Evolutionary conservation across 2,888 invertebrate species (phyloP).

Genomic region (Apomyelois bistriatella): DNA sequence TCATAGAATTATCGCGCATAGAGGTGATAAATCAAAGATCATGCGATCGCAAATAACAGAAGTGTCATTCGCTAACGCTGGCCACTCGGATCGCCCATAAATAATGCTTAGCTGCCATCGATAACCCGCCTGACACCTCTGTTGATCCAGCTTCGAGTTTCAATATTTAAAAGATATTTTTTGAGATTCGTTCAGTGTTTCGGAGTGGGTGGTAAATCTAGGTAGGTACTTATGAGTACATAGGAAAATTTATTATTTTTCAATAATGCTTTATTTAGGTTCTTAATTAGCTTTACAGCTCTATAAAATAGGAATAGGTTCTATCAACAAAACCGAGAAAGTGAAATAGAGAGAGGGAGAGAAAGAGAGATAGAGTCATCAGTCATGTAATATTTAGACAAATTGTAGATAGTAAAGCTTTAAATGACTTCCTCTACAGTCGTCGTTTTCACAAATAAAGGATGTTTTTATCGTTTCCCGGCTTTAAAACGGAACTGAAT

Average conservation of each 20-base stretch:
- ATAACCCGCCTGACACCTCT: conserved; percentile 29
- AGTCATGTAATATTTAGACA: not conserved
- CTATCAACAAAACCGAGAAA: too few species aligned
- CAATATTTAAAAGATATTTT: conserved; percentile 1
- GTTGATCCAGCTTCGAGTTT: not conserved
- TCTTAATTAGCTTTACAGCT: too few species aligned
- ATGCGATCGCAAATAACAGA: conserved; percentile 53
- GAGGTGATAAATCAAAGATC: conserved; percentile 38
- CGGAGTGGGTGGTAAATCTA: not conserved
- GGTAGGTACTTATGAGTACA: too few species aligned
- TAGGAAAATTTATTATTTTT: too few species aligned
- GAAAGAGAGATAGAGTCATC: not conserved
- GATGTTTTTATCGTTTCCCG: conserved; percentile 11
- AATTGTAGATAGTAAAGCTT: too few species aligned
- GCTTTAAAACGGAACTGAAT: conserved; percentile 1
- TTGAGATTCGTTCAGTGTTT: not conserved
- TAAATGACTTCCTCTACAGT: conserved; percentile 1
- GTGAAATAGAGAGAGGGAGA: too few species aligned
- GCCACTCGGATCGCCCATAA: conserved; percentile 54
- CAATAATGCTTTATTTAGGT: too few species aligned
- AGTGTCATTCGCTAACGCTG: conserved; percentile 42
- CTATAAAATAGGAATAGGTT: too few species aligned
- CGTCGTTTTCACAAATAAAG: not conserved
- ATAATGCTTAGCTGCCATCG: conserved; percentile 60
- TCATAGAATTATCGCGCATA: not conserved